These are phyloP conservation scores for Drosophila ambigua DNA, from an alignment of 1,140 invertebrate genomes.

Conservation along the genomic window DNA sequence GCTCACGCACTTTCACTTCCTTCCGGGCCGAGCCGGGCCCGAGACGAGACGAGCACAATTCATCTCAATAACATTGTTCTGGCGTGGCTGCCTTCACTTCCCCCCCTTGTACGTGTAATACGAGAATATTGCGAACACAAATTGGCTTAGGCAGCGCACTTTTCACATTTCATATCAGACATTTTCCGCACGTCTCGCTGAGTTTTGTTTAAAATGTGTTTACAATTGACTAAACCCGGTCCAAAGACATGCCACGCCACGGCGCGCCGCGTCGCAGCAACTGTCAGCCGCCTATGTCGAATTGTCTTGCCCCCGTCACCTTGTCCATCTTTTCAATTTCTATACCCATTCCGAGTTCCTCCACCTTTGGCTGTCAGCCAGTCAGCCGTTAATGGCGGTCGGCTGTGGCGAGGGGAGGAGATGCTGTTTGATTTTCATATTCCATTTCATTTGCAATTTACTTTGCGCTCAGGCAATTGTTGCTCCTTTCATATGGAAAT, in stretches of 20 bases:
- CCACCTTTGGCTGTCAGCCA: constrained; percentile 3
- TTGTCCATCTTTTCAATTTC: constrained; percentile 1
- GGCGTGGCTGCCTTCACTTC: neutral
- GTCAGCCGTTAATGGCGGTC: constrained; percentile 23
- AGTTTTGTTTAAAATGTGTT: constrained; percentile 79
- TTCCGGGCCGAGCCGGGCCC: constrained; percentile 25
- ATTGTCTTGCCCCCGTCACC: constrained; percentile 45
- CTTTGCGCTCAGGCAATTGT: constrained; percentile 56
- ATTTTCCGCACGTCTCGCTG: constrained; percentile 77
- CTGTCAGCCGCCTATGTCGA: constrained; percentile 36
- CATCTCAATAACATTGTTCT: constrained; percentile 70
- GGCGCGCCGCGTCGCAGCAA: neutral
- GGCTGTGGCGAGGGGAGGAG: neutral
- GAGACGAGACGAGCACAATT: constrained; percentile 48
- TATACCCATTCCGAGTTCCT: constrained; percentile 1
- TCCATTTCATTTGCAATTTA: constrained; percentile 64
- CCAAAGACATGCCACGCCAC: neutral
- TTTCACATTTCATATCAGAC: constrained; percentile 58
- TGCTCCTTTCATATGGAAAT: constrained; percentile 76
- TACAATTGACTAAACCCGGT: constrained; percentile 67
- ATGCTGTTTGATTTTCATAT: constrained; percentile 79
- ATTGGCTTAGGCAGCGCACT: constrained; percentile 56
- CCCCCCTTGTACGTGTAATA: too few relatives aligned
- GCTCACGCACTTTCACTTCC: constrained; percentile 57
- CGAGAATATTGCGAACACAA: constrained; percentile 27